Percentiles rank a stretch among this genome's conserved stretches.
Conservation (phyloP, 2,797 vertebrate genomes). For the Diceros bicornis region DNA sequence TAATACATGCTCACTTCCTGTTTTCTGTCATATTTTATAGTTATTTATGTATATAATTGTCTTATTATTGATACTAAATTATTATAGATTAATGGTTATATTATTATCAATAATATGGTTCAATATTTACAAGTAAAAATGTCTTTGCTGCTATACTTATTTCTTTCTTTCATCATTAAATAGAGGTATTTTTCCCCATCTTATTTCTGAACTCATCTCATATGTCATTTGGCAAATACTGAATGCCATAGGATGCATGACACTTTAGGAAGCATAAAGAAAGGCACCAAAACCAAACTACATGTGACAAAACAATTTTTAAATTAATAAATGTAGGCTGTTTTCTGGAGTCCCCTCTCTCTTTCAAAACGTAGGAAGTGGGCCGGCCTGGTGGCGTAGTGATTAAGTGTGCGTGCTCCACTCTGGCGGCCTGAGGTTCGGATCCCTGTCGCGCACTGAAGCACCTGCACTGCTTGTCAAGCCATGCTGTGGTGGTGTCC, state of each 20-base stretch:
- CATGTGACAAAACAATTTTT: background rate
- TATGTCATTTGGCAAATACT: background rate
- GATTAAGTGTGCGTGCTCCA: no score
- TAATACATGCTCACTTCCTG: background rate
- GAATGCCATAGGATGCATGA: background rate
- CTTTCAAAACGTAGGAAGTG: background rate
- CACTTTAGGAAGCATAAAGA: background rate
- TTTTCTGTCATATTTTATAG: background rate
- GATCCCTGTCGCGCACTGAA: no score
- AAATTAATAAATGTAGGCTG: background rate
- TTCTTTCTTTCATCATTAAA: slow-evolving; percentile 12
- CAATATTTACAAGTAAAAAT: background rate
- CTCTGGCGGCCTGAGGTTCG: no score
- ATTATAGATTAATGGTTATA: background rate
- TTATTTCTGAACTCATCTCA: background rate
- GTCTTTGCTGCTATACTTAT: background rate
- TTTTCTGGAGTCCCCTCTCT: background rate
- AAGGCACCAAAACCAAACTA: background rate
- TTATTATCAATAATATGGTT: background rate
- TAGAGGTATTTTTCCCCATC: background rate
- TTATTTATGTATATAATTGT: background rate
- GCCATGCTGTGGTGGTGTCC: no score
- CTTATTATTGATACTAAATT: background rate
- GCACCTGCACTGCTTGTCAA: no score
- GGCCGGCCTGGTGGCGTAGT: no score